Evolutionary conservation across 2,797 vertebrate genomes (phyloP), one percentile per base, ranked within the genome.

Genomic region (Telmatherina bonti): DNA sequence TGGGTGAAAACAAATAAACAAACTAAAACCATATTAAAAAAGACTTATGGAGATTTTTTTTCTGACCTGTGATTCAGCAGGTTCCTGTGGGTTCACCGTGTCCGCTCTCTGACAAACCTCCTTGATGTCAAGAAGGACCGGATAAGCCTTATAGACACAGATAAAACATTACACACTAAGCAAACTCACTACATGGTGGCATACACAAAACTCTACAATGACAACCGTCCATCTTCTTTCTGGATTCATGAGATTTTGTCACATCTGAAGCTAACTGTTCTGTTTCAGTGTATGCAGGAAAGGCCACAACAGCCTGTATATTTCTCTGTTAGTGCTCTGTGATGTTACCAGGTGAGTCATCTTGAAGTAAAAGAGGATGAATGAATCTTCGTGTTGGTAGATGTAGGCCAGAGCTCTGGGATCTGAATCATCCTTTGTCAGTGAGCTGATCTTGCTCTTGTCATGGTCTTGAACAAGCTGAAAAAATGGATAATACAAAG

Each of bases 321-420:
- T 45, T 59, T 30, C 31, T 53, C 5, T n/a, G 4, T 18, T 6
- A 18, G n/a, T 15, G 3, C 12, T 41, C 49, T 55, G 73, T 63
- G 62, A 26, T 0, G 24, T 81, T 84, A 93, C 93, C 88, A 80
- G 70, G 72, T 79, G 83, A 13, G 85, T 85, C 47, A 41, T 93
- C 81, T 85, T 93, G 79, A 93, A 80, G 84, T 91, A 93, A 79
- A 88, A 92, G 49, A 93, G 89, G 47, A 31, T 58, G 76, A 62
- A 87, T 43, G 36, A 24, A 43, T 89, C 74, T 5, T 85, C 56
- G 7, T 91, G 35, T n/a, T 69, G 72, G 66, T 89, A 87, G 70
- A 93, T 49, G 41, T 93, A 94, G 38, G 91, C 84, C 75, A 94
- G 84, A 72, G 93, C 89, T 85, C 92, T 89, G 64, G 89, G 83